Evolutionary conservation across 2,113 vertebrate species (phyloP), one percentile per base, ranked within the genome.

Genomic region (Anthoscopus minutus): DNA sequence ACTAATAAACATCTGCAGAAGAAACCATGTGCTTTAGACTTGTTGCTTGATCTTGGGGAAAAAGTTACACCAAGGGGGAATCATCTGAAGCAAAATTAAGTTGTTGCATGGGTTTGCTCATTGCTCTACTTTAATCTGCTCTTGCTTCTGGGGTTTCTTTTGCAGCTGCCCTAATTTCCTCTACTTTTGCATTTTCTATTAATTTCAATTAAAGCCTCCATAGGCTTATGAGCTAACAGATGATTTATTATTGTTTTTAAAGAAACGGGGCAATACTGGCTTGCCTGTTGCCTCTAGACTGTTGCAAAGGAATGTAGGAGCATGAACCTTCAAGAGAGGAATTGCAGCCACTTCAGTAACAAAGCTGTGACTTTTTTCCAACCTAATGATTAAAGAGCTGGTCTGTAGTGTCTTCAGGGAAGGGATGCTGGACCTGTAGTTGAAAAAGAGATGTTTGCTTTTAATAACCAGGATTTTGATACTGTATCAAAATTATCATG

Each of bases 161-260:
- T 88, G 85, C 87, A 92, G 79, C 40, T 97, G 93, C 35, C 94
- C 85, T 95, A 72, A 94, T 96, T 97, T 97, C 53, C 50, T 92
- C 37, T 92, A 35, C 60, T 90, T 93, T 80, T 64, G 40, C 8
- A 58, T 97, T 91, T 95, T 83, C 28, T 66, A 81, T 91, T 93
- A 78, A 93, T 93, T 97, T 94, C 89, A 93, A 11, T 64, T 89
- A 93, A 76, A 69, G 22, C 66, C 54, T 97, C 78, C 57, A 51
- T 37, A 88, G 65, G 44, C 30, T 70, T n/a, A 51, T 83, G 38
- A 94, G 33, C 30, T 76, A 57, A 73, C 73, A 86, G 62, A 80
- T 42, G 42, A 42, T 83, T 93, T 60, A 53, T 78, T 94, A n/a
- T 54, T 88, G 22, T 81, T 95, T 94, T 95, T 93, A 77, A 60